These are phyloP conservation scores for Chitala chitala DNA, from an alignment of 2,113 vertebrate genomes.

Conservation along the genomic window DNA sequence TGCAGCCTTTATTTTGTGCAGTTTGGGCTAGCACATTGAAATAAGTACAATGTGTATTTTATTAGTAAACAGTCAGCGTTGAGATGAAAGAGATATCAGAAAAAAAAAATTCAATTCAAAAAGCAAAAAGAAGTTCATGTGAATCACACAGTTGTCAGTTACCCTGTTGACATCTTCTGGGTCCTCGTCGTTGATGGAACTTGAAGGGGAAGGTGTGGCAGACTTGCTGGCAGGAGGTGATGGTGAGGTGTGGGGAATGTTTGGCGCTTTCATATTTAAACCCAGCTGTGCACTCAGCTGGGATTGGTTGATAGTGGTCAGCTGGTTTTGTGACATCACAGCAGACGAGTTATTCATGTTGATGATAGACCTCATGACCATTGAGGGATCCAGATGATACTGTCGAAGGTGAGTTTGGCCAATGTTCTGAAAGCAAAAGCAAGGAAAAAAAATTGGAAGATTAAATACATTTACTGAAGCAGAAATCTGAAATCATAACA, in stretches of 20 bases:
- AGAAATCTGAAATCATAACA: background rate
- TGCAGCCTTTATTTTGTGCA: too few relatives aligned
- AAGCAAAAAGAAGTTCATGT: background rate
- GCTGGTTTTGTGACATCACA: conserved; percentile 82
- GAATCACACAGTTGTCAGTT: conserved; percentile 47
- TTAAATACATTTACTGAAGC: background rate
- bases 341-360: conserved; percentile 84
- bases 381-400: conserved; percentile 80
- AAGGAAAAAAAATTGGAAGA: conserved; percentile 30
- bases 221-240: conserved; percentile 97
- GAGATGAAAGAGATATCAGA: background rate
- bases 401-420: conserved; percentile 76
- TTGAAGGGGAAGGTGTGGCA: conserved; percentile 93
- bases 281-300: conserved; percentile 89
- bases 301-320: conserved; percentile 96
- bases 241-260: conserved; percentile 85
- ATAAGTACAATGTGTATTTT: too few relatives aligned
- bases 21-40: too few relatives aligned
- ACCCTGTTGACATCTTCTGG: conserved; percentile 85
- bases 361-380: conserved; percentile 93
- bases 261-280: conserved; percentile 79
- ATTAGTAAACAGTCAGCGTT: too few relatives aligned
- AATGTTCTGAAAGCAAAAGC: conserved; percentile 64
- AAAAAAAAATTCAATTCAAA: background rate
- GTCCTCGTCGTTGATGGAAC: conserved; percentile 96